A percentile compares a stretch with the other conserved stretches of the same genome.
Conservation (phyloP, 2,888 invertebrate genomes). For the Bimastos eiseni region DNA sequence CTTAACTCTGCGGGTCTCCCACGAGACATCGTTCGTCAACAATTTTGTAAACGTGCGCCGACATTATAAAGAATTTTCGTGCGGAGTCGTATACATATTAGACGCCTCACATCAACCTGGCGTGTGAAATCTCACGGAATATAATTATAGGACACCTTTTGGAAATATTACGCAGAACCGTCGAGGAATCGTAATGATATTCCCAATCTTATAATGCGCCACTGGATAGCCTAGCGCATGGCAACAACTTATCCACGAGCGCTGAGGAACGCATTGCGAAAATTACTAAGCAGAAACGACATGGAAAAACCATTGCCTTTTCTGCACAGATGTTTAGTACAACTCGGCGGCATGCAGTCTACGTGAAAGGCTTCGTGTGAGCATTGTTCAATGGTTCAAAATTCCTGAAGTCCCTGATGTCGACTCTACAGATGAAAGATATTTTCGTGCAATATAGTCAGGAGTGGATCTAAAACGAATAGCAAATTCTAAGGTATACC, state of each 20-base stretch:
- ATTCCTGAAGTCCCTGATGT: background rate
- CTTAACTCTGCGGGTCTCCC: background rate
- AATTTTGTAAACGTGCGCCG: background rate
- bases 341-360: background rate
- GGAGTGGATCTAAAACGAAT: too few species aligned
- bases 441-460: too few species aligned
- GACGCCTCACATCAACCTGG: background rate
- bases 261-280: background rate
- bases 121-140: background rate
- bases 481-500: background rate
- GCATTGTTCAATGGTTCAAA: background rate
- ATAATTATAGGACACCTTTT: too few species aligned
- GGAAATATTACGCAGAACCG: background rate
- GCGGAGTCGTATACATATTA: background rate
- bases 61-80: background rate
- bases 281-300: background rate
- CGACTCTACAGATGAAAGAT: background rate
- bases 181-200: too few species aligned
- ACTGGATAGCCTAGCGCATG: too few species aligned
- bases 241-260: too few species aligned
- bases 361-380: background rate
- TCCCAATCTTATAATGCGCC: too few species aligned
- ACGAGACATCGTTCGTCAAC: background rate
- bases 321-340: background rate
- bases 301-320: background rate